A percentile compares a stretch with the other conserved stretches of the same genome.
Evolutionary conservation across 2,797 vertebrate species (phyloP).

Genomic region (Falco novaeseelandiae): DNA sequence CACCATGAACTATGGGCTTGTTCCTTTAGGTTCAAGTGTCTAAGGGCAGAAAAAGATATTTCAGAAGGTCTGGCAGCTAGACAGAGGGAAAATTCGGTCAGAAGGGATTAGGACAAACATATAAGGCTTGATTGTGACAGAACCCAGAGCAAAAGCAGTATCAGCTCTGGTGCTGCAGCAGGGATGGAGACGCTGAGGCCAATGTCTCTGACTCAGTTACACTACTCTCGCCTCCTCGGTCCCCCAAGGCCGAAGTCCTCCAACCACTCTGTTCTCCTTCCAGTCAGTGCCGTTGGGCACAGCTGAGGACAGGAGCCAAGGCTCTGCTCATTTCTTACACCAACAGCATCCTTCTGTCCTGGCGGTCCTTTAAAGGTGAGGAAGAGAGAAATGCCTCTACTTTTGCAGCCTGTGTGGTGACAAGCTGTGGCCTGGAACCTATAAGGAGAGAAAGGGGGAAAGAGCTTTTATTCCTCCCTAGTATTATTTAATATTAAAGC

Average conservation of each 20-base stretch:
- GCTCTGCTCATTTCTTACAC: not conserved
- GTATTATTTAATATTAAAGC: not conserved
- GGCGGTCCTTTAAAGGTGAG: not conserved
- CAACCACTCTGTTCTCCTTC: not conserved
- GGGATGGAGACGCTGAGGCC: too few species aligned
- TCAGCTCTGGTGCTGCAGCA: not conserved
- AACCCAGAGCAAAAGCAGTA: not conserved
- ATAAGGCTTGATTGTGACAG: not conserved
- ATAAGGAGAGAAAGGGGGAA: not conserved
- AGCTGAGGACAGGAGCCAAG: not conserved
- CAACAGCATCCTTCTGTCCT: not conserved
- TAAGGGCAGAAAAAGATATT: not conserved
- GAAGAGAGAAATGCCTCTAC: not conserved
- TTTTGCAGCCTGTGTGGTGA: not conserved
- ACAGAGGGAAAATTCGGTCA: not conserved
- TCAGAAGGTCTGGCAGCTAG: not conserved
- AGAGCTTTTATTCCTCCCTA: not conserved
- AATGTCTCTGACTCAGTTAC: accelerated
- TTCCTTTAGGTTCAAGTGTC: not conserved
- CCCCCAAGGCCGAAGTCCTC: not conserved
- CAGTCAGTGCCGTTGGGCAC: not conserved
- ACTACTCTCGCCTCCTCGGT: not conserved
- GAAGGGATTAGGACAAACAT: not conserved
- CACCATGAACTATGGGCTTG: not conserved
- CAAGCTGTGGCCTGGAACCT: not conserved